phyloP scores from a whole-genome alignment of 2,888 invertebrate species.

The Ectemnius lituratus region DNA sequence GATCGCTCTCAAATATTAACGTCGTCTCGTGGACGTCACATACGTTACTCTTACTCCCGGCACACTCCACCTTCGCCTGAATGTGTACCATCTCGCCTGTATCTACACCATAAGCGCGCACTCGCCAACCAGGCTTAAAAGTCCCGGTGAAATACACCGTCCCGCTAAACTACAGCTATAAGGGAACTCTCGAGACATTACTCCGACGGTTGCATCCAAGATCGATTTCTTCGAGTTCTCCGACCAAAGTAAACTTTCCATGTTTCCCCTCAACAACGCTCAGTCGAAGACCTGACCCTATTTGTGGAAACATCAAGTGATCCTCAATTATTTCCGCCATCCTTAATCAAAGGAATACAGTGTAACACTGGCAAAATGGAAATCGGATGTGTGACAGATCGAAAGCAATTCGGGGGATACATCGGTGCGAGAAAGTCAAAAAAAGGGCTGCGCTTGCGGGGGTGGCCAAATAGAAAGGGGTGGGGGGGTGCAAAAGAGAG shows the following conservation, averaged over 20 bases:
- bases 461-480: too few species aligned
- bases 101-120: background rate
- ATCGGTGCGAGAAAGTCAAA: conserved; percentile 31
- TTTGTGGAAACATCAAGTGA: too few species aligned
- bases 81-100: conserved; percentile 49
- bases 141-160: background rate
- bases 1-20: conserved; percentile 73
- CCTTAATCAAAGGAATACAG: background rate
- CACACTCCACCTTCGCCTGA: conserved; percentile 45
- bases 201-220: too few species aligned
- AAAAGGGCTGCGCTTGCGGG: background rate
- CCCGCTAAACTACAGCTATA: background rate
- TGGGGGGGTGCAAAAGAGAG: background rate
- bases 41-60: conserved; percentile 63
- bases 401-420: conserved; percentile 50
- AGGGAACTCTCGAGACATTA: background rate
- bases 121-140: background rate
- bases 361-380: background rate
- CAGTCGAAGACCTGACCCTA: too few species aligned
- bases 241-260: too few species aligned
- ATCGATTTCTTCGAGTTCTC: too few species aligned
- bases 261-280: too few species aligned
- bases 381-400: background rate
- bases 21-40: conserved; percentile 70
- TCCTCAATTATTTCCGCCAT: background rate